These are phyloP conservation scores for Mesorhabditis sp. DNA, from an alignment of 2,888 invertebrate genomes.

Conservation along the genomic window DNA sequence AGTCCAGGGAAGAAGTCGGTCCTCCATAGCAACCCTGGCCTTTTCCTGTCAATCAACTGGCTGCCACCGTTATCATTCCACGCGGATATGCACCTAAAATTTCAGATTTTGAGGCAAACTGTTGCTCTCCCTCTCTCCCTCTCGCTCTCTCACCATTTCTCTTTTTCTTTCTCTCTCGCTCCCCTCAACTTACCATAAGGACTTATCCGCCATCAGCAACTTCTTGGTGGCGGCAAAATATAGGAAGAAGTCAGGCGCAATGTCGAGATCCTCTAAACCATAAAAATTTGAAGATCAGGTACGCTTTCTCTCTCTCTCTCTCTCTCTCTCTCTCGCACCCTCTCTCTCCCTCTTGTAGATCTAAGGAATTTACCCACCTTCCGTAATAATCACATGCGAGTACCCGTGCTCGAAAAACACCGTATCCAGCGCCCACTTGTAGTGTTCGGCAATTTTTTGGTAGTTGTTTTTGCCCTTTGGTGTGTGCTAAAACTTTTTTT, in stretches of 20 bases:
- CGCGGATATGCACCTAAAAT: slow-evolving; percentile 78
- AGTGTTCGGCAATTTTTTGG: slow-evolving; percentile 79
- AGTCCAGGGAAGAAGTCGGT: slow-evolving; percentile 92
- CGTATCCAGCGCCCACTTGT: slow-evolving; percentile 90
- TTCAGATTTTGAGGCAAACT: slow-evolving; percentile 5
- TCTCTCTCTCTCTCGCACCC: not conserved
- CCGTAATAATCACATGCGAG: slow-evolving; percentile 86
- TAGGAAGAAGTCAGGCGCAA: slow-evolving; percentile 93
- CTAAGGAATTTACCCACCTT: slow-evolving; percentile 68
- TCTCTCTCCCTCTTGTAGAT: not conserved
- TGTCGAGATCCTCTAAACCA: slow-evolving; percentile 83
- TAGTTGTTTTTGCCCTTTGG: slow-evolving; percentile 22
- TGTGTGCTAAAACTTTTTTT: not conserved
- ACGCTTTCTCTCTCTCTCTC: not conserved
- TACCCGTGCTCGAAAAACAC: slow-evolving; percentile 79
- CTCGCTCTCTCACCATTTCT: too few relatives aligned
- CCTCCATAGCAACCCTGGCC: slow-evolving; percentile 73
- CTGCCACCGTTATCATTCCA: slow-evolving; percentile 92
- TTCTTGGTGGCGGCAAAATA: slow-evolving; percentile 89
- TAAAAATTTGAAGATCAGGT: not conserved
- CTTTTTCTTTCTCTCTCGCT: too few relatives aligned
- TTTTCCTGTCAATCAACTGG: slow-evolving; percentile 17
- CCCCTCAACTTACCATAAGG: slow-evolving; percentile 69
- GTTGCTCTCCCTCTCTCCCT: not conserved
- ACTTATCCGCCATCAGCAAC: slow-evolving; percentile 76